Percentiles rank a stretch among this genome's conserved stretches.
These are phyloP conservation scores for Graptemys geographica DNA, from an alignment of 2,797 vertebrate genomes.

Conservation along the genomic window DNA sequence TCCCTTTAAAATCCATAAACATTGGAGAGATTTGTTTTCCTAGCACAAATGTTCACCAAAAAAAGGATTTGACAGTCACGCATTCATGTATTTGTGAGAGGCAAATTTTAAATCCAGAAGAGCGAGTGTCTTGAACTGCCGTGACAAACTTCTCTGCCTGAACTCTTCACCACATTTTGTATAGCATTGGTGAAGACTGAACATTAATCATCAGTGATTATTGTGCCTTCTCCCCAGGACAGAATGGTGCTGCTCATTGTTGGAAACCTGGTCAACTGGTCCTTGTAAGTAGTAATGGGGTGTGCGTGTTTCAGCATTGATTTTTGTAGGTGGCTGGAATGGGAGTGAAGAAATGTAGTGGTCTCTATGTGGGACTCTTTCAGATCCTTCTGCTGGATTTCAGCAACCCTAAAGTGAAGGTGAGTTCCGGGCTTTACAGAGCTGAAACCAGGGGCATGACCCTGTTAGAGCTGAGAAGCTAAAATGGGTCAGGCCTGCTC, in stretches of 20 bases:
- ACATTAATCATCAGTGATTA: background rate
- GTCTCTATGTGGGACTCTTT: background rate
- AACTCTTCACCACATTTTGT: background rate
- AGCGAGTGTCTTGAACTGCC: background rate
- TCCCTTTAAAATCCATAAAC: background rate
- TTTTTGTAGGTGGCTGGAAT: background rate
- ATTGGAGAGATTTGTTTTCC: background rate
- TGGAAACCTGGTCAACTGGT: slow-evolving; percentile 86
- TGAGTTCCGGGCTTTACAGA: background rate
- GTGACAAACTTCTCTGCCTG: background rate
- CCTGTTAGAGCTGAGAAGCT: background rate
- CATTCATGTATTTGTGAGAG: background rate
- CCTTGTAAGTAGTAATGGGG: slow-evolving; percentile 81
- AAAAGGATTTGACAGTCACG: background rate
- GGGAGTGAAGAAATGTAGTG: background rate
- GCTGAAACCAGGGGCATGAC: background rate
- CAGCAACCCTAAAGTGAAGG: background rate
- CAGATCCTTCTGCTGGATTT: background rate
- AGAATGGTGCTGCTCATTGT: slow-evolving; percentile 85
- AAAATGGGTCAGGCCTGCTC: background rate
- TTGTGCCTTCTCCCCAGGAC: slow-evolving; percentile 77
- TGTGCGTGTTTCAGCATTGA: background rate
- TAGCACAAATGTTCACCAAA: background rate
- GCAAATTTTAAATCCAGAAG: background rate
- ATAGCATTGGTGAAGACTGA: background rate